phyloP scores from a whole-genome alignment of 2,888 invertebrate genomes.

The Diplazon laetatorius region DNA sequence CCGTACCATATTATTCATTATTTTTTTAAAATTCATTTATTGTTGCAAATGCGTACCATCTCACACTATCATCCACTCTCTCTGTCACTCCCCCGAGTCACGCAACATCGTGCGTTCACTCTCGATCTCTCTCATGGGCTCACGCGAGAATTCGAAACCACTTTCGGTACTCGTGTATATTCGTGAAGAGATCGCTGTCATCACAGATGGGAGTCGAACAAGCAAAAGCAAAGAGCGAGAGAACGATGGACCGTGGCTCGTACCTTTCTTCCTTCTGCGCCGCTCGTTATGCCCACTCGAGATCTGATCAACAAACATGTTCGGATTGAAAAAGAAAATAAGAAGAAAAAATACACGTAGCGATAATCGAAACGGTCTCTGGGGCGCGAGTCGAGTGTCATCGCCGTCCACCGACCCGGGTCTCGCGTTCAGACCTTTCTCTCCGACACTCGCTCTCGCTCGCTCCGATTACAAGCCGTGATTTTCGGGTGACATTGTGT shows the following conservation, averaged over 20 bases:
- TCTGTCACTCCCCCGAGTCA: neutral
- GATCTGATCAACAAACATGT: conserved; percentile 80
- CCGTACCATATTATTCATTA: no score
- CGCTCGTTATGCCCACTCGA: conserved; percentile 76
- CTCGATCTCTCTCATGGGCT: conserved; percentile 36
- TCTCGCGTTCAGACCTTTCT: neutral
- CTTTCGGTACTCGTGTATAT: neutral
- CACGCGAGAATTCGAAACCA: no score
- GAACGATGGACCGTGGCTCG: conserved; percentile 1
- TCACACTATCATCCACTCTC: conserved; percentile 37
- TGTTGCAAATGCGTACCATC: no score
- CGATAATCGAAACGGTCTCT: conserved; percentile 63
- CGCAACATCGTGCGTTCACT: conserved; percentile 19
- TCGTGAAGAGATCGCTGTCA: neutral
- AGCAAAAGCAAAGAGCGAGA: conserved; percentile 17
- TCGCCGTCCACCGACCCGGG: conserved; percentile 8
- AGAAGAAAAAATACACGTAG: conserved; percentile 16
- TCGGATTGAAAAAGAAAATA: conserved; percentile 34
- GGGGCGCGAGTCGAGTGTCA: conserved; percentile 45
- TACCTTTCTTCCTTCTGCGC: conserved; percentile 47
- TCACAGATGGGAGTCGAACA: neutral
- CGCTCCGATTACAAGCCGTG: conserved; percentile 70
- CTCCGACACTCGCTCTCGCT: neutral
- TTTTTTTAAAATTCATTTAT: no score
- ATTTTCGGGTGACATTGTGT: conserved; percentile 71